phyloP scores from a whole-genome alignment of 2,888 invertebrate genomes.

The Bombylius discolor region DNA sequence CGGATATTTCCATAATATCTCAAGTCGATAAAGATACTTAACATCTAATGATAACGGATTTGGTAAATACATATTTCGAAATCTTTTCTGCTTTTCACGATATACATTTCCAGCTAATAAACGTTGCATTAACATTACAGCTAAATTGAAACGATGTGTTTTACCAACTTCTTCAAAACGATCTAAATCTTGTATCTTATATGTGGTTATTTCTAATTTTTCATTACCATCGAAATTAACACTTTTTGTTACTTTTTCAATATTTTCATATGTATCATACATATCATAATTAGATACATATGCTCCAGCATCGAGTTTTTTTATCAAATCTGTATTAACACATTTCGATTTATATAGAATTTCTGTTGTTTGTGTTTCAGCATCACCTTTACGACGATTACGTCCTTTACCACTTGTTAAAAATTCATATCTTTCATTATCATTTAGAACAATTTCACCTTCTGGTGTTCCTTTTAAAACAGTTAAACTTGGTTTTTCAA shows the following conservation, averaged over 20 bases:
- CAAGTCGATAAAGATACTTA: slow-evolving; percentile 51
- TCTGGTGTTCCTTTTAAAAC: slow-evolving; percentile 47
- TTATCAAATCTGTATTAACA: slow-evolving; percentile 44
- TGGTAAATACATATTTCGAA: slow-evolving; percentile 48
- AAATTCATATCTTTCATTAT: slow-evolving; percentile 54
- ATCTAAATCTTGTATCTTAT: slow-evolving; percentile 24
- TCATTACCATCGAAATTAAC: slow-evolving; percentile 36
- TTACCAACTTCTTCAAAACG: slow-evolving; percentile 22
- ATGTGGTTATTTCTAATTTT: slow-evolving; percentile 34
- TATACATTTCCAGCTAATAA: slow-evolving; percentile 56
- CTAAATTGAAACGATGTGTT: slow-evolving; percentile 42
- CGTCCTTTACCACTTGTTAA: slow-evolving; percentile 54
- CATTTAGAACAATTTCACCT: slow-evolving; percentile 42
- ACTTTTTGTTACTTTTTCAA: slow-evolving; percentile 21
- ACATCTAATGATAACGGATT: slow-evolving; percentile 51
- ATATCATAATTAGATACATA: slow-evolving; percentile 69
- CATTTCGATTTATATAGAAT: slow-evolving; percentile 49
- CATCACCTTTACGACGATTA: slow-evolving; percentile 49
- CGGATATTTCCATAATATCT: slow-evolving; percentile 53
- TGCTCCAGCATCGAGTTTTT: slow-evolving; percentile 43
- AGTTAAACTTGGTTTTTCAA: slow-evolving; percentile 50
- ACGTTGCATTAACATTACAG: slow-evolving; percentile 54
- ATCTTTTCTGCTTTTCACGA: slow-evolving; percentile 53
- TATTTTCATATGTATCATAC: slow-evolving; percentile 52
- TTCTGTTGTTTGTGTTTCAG: slow-evolving; percentile 56